phyloP scores from a whole-genome alignment of 2,113 vertebrate genomes.

The Nycticebus coucang region DNA sequence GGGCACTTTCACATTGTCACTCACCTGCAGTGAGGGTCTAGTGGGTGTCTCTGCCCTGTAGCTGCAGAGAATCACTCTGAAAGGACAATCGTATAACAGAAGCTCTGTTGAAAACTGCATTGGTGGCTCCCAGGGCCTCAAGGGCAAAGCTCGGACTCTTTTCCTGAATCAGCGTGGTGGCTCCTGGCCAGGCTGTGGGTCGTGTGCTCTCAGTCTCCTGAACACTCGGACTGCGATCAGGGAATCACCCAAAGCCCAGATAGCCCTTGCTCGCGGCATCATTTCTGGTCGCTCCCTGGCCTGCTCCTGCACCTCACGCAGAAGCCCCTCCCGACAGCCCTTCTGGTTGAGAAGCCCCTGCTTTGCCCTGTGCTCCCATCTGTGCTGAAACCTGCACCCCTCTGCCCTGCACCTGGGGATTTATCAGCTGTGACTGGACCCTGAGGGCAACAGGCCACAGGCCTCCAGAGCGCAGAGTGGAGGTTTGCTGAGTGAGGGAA shows the following conservation, averaged over 20 bases:
- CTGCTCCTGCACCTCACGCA: neutral
- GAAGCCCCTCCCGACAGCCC: neutral
- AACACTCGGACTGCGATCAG: accelerated
- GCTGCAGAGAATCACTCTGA: neutral
- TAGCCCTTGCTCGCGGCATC: neutral
- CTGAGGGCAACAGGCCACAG: accelerated
- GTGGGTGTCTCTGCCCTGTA: neutral
- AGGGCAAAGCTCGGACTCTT: neutral
- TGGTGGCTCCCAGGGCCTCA: neutral
- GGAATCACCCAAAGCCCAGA: neutral
- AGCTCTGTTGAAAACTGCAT: neutral
- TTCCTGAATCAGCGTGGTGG: accelerated
- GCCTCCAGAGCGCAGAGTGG: neutral
- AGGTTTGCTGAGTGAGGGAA: neutral
- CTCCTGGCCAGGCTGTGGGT: too few relatives aligned
- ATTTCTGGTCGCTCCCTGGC: accelerated
- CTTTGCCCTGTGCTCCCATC: accelerated
- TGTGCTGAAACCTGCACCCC: accelerated
- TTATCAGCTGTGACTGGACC: accelerated
- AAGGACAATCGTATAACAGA: too few relatives aligned
- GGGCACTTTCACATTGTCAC: accelerated
- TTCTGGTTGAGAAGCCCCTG: neutral
- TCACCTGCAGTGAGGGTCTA: neutral
- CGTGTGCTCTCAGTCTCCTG: accelerated
- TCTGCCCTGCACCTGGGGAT: accelerated